These are phyloP conservation scores for Amphipyra berbera DNA, from an alignment of 2,888 invertebrate species.

Conservation along the genomic window DNA sequence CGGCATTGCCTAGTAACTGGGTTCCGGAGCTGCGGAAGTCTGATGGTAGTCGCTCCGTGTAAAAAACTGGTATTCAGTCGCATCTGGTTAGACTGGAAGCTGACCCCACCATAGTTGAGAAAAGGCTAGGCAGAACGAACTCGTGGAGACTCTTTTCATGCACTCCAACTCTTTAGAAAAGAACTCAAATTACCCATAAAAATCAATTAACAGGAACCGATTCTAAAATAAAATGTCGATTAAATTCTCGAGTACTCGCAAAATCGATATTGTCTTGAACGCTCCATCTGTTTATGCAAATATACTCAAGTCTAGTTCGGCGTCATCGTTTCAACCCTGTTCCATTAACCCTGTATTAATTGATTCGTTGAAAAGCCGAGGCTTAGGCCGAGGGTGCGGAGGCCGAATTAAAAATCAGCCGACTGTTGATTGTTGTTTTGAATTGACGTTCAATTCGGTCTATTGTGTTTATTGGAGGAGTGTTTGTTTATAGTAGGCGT, in stretches of 20 bases:
- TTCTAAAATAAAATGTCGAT: constrained; percentile 41
- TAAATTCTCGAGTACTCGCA: constrained; percentile 22
- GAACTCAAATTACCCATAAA: constrained; percentile 25
- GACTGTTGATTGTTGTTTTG: constrained; percentile 32
- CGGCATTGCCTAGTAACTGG: no score
- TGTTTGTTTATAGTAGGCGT: constrained; percentile 23
- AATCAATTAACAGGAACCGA: constrained; percentile 42
- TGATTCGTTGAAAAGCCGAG: constrained; percentile 53
- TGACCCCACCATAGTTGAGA: no score
- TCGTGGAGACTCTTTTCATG: no score
- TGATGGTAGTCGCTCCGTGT: no score
- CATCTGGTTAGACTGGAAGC: no score
- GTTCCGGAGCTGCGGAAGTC: no score
- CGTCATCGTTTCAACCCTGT: constrained; percentile 54
- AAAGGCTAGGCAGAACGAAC: no score
- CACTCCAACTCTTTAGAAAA: constrained; percentile 13
- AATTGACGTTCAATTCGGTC: constrained; percentile 31
- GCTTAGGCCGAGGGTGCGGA: constrained; percentile 41
- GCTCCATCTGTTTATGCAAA: constrained; percentile 60
- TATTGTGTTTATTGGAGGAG: constrained; percentile 32
- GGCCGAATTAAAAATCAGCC: constrained; percentile 39
- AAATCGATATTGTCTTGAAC: constrained; percentile 47
- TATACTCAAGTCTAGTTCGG: constrained; percentile 48
- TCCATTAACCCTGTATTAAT: constrained; percentile 60
- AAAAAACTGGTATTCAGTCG: no score